phyloP scores from a whole-genome alignment of 1,140 invertebrate genomes.

The Lepidurus arcticus region DNA sequence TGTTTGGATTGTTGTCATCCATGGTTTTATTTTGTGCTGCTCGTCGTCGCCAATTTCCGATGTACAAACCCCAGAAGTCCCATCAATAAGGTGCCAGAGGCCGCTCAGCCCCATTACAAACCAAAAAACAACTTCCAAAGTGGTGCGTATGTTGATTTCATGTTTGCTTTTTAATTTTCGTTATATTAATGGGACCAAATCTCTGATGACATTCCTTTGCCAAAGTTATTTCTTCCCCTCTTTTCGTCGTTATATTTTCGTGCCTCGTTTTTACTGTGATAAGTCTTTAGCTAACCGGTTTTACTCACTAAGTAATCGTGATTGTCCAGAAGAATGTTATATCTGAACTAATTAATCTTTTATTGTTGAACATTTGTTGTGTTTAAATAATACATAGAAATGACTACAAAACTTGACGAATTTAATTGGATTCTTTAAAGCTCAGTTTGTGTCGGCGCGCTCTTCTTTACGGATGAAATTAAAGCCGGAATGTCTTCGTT shows the following conservation, averaged over 20 bases:
- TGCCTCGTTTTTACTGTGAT: constrained; percentile 21
- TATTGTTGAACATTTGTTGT: neutral
- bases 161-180: neutral
- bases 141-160: neutral
- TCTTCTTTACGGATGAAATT: constrained; percentile 22
- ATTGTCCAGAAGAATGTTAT: neutral
- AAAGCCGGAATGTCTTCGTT: constrained; percentile 32
- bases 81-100: neutral
- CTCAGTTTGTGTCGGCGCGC: neutral
- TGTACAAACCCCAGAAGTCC: constrained; percentile 7
- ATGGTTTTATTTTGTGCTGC: constrained; percentile 71
- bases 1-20: constrained; percentile 67
- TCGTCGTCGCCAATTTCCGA: constrained; percentile 43
- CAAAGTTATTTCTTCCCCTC: neutral
- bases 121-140: neutral
- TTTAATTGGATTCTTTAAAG: neutral
- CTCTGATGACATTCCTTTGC: neutral
- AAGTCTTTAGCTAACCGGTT: constrained; percentile 15
- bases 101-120: neutral
- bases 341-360: neutral
- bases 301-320: neutral
- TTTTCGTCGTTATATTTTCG: neutral
- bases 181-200: neutral
- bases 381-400: neutral
- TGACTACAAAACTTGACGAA: neutral